Conservation (phyloP, 35 echinoderm and acorn worm genomes). For the Anneissia japonica region DNA sequence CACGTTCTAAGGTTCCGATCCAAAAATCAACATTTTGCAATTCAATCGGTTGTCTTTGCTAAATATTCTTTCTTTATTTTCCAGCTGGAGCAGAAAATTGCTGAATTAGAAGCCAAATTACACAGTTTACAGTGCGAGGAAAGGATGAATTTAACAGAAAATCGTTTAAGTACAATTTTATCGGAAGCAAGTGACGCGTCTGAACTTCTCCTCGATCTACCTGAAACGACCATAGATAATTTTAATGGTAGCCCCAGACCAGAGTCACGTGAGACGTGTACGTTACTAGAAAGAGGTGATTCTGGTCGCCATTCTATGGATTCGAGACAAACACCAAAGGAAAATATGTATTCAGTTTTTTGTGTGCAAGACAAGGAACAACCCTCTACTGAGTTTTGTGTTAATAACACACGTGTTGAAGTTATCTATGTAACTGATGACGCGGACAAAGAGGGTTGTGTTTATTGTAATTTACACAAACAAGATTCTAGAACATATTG, state of each 20-base stretch:
- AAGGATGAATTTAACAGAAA: slow-evolving; percentile 2
- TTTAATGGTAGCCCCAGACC: slow-evolving; percentile 14
- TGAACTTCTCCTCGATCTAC: slow-evolving; percentile 69
- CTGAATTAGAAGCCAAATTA: slow-evolving; percentile 67
- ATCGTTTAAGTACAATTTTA: slow-evolving; percentile 4
- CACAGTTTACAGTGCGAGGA: slow-evolving; percentile 37
- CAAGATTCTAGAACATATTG: not conserved
- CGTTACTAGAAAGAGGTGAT: slow-evolving; percentile 35
- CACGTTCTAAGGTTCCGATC: too few relatives aligned
- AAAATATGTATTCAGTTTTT: not conserved
- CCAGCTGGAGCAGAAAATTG: slow-evolving; percentile 87
- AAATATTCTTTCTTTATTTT: not conserved
- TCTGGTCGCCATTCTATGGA: slow-evolving; percentile 28
- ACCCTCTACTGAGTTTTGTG: not conserved
- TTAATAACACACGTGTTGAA: not conserved
- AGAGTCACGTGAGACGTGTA: not conserved
- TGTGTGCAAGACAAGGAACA: not conserved
- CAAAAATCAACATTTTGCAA: too few relatives aligned
- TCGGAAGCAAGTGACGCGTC: slow-evolving; percentile 31
- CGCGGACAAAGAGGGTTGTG: not conserved
- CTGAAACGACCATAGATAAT: slow-evolving; percentile 81
- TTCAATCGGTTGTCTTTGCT: too few relatives aligned
- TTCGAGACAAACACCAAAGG: not conserved
- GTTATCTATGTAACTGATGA: not conserved
- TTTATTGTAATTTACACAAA: not conserved